Conservation (phyloP, 2,113 vertebrate genomes). For the Climacteris rufus region DNA sequence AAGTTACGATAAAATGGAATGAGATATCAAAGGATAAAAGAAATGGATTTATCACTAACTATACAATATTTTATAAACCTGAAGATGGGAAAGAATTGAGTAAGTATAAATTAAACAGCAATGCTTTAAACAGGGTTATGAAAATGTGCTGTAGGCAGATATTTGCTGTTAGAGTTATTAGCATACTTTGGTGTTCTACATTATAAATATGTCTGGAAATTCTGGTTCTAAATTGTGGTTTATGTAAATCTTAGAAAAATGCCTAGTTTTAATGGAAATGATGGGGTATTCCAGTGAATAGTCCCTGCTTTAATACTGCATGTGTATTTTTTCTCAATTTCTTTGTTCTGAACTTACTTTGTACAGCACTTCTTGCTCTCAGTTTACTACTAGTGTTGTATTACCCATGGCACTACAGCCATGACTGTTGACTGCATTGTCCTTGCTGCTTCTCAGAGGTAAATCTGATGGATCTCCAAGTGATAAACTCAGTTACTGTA, state of each 20-base stretch:
- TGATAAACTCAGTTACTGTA: neutral
- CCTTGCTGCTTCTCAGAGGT: neutral
- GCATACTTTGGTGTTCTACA: neutral
- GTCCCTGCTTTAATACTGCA: neutral
- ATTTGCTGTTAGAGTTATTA: neutral
- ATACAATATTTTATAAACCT: slow-evolving; percentile 73
- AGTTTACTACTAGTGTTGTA: neutral
- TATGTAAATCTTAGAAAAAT: neutral
- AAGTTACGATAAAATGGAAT: slow-evolving; percentile 67
- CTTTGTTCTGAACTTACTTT: neutral
- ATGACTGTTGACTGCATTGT: neutral
- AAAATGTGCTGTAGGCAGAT: neutral
- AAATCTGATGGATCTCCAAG: neutral
- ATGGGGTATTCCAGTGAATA: neutral
- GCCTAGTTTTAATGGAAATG: neutral
- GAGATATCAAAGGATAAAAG: slow-evolving; percentile 61
- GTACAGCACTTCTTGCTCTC: neutral
- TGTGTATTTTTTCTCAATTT: neutral
- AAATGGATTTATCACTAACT: slow-evolving; percentile 73
- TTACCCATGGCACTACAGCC: neutral
- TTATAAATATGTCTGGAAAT: neutral
- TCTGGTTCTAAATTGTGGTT: neutral
- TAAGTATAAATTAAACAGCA: slow-evolving; percentile 32
- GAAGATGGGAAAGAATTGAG: slow-evolving; percentile 59
- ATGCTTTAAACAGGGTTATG: neutral